Percentiles rank a stretch among this genome's conserved stretches.
Evolutionary conservation across 1,140 invertebrate genomes (phyloP).

Genomic region (Penaeus chinensis): DNA sequence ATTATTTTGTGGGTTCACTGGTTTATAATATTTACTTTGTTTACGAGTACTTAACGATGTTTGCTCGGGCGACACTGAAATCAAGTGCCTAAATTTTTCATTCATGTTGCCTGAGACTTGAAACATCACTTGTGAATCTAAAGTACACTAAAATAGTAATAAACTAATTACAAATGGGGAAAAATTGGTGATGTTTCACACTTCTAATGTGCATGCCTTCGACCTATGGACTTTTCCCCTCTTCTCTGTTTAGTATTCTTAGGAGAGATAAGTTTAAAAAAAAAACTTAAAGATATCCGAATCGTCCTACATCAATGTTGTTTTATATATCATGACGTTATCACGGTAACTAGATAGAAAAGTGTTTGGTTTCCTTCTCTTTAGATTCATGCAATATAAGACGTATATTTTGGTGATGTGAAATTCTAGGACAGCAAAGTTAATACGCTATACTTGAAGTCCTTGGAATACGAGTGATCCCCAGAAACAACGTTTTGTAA

Average conservation of each 20-base stretch:
- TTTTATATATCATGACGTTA: too few species aligned
- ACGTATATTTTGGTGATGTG: too few species aligned
- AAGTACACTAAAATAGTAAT: constrained; percentile 7
- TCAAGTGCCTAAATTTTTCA: constrained; percentile 11
- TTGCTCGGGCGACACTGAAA: not conserved
- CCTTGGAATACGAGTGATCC: too few species aligned
- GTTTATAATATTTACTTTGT: not conserved
- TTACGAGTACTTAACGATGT: too few species aligned
- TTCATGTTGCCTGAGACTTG: not conserved
- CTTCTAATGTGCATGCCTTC: constrained; percentile 15
- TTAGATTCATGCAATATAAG: too few species aligned
- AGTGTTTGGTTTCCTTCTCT: too few species aligned
- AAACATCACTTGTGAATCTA: constrained; percentile 1
- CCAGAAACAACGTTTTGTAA: too few species aligned
- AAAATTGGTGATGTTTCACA: not conserved
- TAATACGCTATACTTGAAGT: too few species aligned
- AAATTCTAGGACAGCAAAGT: too few species aligned
- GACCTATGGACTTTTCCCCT: not conserved
- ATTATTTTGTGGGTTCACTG: not conserved
- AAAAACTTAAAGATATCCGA: constrained; percentile 1
- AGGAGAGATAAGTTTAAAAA: not conserved
- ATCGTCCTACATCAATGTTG: not conserved
- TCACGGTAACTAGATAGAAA: too few species aligned
- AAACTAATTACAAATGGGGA: not conserved
- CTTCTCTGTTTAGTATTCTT: not conserved